A percentile compares a stretch with the other conserved stretches of the same genome.
These are phyloP conservation scores for Nephila pilipes DNA, from an alignment of 1,140 invertebrate species.

Conservation along the genomic window DNA sequence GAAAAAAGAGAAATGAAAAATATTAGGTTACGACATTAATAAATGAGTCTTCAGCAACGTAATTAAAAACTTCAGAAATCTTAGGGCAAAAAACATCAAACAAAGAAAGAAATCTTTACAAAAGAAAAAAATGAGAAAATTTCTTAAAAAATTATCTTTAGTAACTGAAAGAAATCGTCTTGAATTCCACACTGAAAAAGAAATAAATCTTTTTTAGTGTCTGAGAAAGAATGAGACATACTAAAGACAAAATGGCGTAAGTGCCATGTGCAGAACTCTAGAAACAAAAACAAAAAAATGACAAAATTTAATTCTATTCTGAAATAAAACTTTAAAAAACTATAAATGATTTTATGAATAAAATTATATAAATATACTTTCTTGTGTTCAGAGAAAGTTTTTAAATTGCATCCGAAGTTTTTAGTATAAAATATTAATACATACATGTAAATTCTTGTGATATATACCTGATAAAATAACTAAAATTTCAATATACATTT, in stretches of 20 bases:
- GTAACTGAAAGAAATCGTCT: neutral
- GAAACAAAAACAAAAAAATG: too few relatives aligned
- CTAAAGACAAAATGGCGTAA: neutral
- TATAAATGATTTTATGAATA: too few relatives aligned
- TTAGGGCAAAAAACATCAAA: neutral
- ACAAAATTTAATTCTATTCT: too few relatives aligned
- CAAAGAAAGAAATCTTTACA: neutral
- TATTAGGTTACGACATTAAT: neutral
- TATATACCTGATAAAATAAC: too few relatives aligned
- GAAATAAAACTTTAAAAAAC: too few relatives aligned
- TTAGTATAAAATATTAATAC: too few relatives aligned
- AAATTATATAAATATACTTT: too few relatives aligned
- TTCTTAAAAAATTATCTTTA: neutral
- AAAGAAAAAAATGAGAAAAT: neutral
- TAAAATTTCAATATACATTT: too few relatives aligned
- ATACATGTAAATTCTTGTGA: too few relatives aligned
- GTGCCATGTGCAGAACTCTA: neutral
- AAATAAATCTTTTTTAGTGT: neutral
- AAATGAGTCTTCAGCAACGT: neutral
- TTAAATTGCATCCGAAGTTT: too few relatives aligned
- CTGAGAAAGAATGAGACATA: neutral
- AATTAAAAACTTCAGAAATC: neutral
- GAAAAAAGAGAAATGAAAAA: too few relatives aligned
- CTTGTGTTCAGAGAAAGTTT: too few relatives aligned
- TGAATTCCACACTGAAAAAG: neutral